Evolutionary conservation across 2,113 vertebrate species (phyloP), one percentile per base, ranked within the genome.

Genomic region (Numida meleagris): DNA sequence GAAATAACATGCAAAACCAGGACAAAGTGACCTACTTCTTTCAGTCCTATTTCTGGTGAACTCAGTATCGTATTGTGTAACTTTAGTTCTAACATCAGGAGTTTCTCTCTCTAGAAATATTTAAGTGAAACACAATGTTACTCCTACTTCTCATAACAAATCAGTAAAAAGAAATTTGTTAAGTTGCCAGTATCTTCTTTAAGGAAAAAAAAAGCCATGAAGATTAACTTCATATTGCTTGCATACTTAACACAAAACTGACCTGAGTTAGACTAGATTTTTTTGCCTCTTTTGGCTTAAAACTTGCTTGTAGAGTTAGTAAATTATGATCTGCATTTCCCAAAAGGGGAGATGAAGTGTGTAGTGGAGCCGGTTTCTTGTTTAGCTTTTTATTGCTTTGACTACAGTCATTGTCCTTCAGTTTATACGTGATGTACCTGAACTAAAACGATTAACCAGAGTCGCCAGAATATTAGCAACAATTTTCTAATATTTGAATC

Each of bases 401-500:
- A 57, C 29, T 63, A 9, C 33, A 46, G 7, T 76, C 40, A 36
- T n/a, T 6, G 21, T 68, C 38, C 19, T 70, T 88, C 72, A 66
- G 20, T 61, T 74, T 33, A 12, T 50, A 38, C 4, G 2, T 23
- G 16, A 29, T 31, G 6, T 40, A 61, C 25, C 34, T 68, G 53
- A 90, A 53, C 8, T 66, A 33, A 68, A 80, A 29, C 33, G 79
- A 13, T 67, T 50, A 55, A 24, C 4, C n/a, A 86, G 38, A 51
- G 68, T 53, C 17, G 5, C 68, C 55, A 42, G 51, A 84, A 27
- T 80, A 38, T 46, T 86, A 67, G 63, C 38, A 51, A 72, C 45
- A 76, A 51, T 77, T 82, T 94, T 82, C 12, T 89, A 73, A 46
- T 20, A 62, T 45, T 67, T 95, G 58, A 90, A 92, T 89, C 62